Conservation (phyloP, 1,140 invertebrate species). For the Caenorhabditis tropicalis region DNA sequence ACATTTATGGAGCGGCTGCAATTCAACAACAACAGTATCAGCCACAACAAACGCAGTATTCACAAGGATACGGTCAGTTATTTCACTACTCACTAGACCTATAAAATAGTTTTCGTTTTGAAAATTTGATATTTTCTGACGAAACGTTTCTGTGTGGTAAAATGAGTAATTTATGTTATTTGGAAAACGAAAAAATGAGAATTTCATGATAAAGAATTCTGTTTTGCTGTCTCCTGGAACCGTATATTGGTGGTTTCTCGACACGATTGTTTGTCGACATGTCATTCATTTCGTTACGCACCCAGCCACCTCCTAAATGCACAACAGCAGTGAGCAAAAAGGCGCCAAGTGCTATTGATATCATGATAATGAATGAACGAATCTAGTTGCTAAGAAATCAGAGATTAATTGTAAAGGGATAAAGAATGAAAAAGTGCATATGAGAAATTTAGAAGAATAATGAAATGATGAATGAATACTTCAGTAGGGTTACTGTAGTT, state of each 20-base stretch:
- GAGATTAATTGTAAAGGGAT: background rate
- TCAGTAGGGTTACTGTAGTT: background rate
- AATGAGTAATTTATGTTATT: too few species aligned
- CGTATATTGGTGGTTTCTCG: background rate
- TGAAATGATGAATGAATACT: background rate
- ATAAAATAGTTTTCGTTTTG: too few species aligned
- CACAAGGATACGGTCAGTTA: slow-evolving; percentile 3
- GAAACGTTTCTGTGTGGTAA: too few species aligned
- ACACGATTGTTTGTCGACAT: slow-evolving; percentile 39
- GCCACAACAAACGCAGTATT: slow-evolving; percentile 6
- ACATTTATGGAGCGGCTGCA: slow-evolving; percentile 23
- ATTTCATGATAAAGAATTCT: background rate
- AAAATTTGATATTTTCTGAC: too few species aligned
- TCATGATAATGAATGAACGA: slow-evolving; percentile 10
- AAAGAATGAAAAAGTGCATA: background rate
- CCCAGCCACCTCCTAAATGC: background rate
- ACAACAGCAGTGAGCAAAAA: slow-evolving; percentile 28
- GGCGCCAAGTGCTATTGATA: slow-evolving; percentile 35
- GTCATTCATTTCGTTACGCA: slow-evolving; percentile 39
- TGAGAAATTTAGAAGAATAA: background rate
- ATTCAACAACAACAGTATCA: slow-evolving; percentile 16
- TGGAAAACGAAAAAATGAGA: too few species aligned
- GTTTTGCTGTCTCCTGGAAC: background rate
- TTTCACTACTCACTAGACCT: background rate
- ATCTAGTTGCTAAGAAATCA: slow-evolving; percentile 4